phyloP scores from a whole-genome alignment of 2,113 vertebrate genomes.

The Tricholaema leucomelas region DNA sequence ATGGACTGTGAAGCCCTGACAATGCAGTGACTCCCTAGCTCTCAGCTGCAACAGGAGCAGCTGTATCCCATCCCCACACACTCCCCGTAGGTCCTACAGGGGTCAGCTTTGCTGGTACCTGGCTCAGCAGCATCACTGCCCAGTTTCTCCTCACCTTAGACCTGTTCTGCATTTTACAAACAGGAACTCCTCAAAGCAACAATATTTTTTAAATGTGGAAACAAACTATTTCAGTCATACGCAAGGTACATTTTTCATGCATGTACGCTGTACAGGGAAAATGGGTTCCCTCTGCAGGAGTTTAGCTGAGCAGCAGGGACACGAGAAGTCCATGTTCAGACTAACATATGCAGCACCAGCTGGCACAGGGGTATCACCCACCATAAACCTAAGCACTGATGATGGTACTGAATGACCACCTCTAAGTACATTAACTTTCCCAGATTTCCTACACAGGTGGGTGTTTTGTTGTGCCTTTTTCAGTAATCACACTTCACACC shows the following conservation, averaged over 20 bases:
- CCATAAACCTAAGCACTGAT: not conserved
- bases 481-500: not conserved
- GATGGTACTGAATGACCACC: rapidly evolving
- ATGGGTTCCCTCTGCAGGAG: not conserved
- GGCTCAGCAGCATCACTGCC: not conserved
- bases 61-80: not conserved
- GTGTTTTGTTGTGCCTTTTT: not conserved
- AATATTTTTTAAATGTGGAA: not conserved
- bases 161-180: not conserved
- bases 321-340: not conserved
- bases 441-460: not conserved
- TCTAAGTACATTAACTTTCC: not conserved
- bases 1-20: rapidly evolving
- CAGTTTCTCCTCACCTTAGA: not conserved
- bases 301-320: rapidly evolving
- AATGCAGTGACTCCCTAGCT: not conserved
- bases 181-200: not conserved
- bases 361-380: not conserved
- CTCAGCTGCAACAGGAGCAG: not conserved
- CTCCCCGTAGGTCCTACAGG: not conserved
- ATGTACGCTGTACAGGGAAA: rapidly evolving
- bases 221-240: not conserved
- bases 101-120: rapidly evolving
- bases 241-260: not conserved
- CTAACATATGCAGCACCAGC: not conserved